Evolutionary conservation across 2,797 vertebrate genomes (phyloP), one percentile per base, ranked within the genome.

Genomic region (Xenopus petersii): DNA sequence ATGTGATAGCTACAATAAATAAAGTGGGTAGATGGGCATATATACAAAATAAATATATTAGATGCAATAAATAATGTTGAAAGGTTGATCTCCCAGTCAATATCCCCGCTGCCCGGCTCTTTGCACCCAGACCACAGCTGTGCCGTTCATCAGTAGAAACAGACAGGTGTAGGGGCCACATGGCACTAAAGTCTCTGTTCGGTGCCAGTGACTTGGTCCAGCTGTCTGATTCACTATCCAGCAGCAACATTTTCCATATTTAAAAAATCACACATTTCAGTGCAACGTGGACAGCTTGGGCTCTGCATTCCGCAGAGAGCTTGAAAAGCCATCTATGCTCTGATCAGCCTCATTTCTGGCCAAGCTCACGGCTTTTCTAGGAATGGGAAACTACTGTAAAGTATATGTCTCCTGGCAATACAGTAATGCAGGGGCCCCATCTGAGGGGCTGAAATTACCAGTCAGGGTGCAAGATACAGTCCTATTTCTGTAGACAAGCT

Each of bases 211-310:
- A 64, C 2, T 46, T 58, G 30, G 21, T 61, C 59, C 60, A 59
- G 46, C 8, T 17, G 13, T 70, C 59, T 46, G 60, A 70, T 75
- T 26, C 64, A 42, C 2, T 30, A 49, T 64, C 42, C 24, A 75
- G 64, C 30, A 48, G 62, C 10, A 70, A 56, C 61, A 70, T 58
- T 75, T 75, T 75, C 74, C 61, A 64, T 36, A 69, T 64, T 64
- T 33, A 30, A 30, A 70, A 63, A 51, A 70, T 42, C 30, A n/a
- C 58, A 58, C 56, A 46, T 42, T 62, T 16, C 13, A 17, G 17
- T 42, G 24, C 67, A 56, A 69, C 21, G 54, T 75, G 74, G 61
- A 70, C 64, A 10, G 46, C 9, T 64, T n/a, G 16, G 33, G 46
- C n/a, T 24, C 17, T 26, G 10, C 24, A 26, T 60, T 24, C 10